Percentiles rank a stretch among this genome's conserved stretches.
phyloP scores from a whole-genome alignment of 2,888 invertebrate species.

The Hedychridium roseum region DNA sequence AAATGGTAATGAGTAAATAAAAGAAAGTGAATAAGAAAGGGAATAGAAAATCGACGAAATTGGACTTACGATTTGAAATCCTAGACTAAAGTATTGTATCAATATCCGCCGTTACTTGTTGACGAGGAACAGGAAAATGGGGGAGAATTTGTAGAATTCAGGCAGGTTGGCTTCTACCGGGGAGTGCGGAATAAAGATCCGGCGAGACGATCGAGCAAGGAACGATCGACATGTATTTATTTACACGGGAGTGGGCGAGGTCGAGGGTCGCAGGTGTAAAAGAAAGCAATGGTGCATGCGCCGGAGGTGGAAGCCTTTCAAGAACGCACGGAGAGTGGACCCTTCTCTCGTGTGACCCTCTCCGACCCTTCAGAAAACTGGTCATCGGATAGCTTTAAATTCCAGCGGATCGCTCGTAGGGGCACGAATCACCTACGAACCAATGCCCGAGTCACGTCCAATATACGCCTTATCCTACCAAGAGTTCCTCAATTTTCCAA shows the following conservation, averaged over 20 bases:
- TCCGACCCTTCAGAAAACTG: constrained; percentile 26
- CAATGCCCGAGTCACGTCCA: too few relatives aligned
- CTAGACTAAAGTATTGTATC: not conserved
- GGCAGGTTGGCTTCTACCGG: too few relatives aligned
- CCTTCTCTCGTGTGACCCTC: constrained; percentile 25
- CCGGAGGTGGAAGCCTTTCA: constrained; percentile 29
- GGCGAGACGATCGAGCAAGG: not conserved
- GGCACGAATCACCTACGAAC: too few relatives aligned
- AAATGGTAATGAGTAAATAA: not conserved
- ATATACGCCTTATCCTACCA: too few relatives aligned
- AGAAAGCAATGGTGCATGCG: constrained; percentile 9
- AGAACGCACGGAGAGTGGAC: constrained; percentile 26
- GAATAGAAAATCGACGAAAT: not conserved
- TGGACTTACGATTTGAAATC: not conserved
- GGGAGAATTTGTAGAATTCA: not conserved
- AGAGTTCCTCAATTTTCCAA: too few relatives aligned
- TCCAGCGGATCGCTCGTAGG: constrained; percentile 46
- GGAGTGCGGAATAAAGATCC: not conserved
- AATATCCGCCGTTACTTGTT: constrained; percentile 4
- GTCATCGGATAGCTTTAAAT: constrained; percentile 54
- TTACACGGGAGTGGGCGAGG: constrained; percentile 9
- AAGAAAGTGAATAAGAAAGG: not conserved
- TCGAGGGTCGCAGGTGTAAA: constrained; percentile 20
- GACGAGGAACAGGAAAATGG: not conserved
- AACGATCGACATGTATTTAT: constrained; percentile 5